These are phyloP conservation scores for Drosophila ohnishii DNA, from an alignment of 1,140 invertebrate genomes.

Conservation along the genomic window DNA sequence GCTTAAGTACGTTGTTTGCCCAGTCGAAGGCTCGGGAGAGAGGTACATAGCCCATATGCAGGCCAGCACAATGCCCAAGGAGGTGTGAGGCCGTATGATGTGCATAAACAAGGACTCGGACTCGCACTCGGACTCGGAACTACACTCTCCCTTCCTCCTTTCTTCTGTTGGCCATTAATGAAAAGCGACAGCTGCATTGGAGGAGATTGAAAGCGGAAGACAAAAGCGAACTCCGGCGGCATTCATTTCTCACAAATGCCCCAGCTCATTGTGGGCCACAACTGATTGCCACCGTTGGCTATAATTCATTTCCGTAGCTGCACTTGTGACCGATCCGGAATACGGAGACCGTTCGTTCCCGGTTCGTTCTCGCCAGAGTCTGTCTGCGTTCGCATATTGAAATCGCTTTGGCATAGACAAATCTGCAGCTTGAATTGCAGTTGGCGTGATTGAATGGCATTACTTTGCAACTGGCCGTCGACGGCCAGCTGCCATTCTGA, in stretches of 20 bases:
- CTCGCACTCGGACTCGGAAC: neutral
- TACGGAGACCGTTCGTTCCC: neutral
- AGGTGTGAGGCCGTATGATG: conserved; percentile 26
- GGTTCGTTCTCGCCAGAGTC: neutral
- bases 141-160: neutral
- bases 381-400: conserved; percentile 29
- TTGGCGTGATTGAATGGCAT: conserved; percentile 39
- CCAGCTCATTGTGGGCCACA: conserved; percentile 34
- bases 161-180: conserved; percentile 33
- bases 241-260: conserved; percentile 51
- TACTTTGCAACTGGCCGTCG: conserved; percentile 29
- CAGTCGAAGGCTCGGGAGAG: neutral
- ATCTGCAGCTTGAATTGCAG: conserved; percentile 30
- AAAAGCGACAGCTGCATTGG: conserved; percentile 47
- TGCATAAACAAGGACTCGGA: conserved; percentile 25
- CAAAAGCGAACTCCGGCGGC: conserved; percentile 36
- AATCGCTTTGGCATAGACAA: conserved; percentile 44
- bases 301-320: conserved; percentile 49
- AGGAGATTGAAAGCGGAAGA: conserved; percentile 53
- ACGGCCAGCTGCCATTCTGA: conserved; percentile 4
- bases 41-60: neutral
- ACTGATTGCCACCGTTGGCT: conserved; percentile 40
- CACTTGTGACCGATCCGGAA: conserved; percentile 31
- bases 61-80: conserved; percentile 12
- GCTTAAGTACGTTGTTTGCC: conserved; percentile 46